Evolutionary conservation across 2,797 vertebrate genomes (phyloP), one percentile per base, ranked within the genome.

Genomic region (Oreonectes daqikongensis): DNA sequence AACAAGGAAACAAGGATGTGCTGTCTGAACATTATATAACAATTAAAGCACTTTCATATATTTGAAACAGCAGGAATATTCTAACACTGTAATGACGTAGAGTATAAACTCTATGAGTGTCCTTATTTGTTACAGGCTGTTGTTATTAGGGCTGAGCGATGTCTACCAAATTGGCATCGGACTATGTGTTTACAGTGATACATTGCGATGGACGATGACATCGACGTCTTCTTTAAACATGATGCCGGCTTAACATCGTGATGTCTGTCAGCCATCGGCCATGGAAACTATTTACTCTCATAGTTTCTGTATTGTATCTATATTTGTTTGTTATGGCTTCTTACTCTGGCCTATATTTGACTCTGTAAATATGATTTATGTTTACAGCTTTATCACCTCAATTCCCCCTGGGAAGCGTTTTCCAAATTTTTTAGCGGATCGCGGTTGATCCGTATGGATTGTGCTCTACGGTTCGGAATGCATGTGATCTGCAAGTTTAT

Each of bases 1-100:
- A 24, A 38, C 17, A 50, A 26, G n/a, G 18, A 42, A 72, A 61
- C 14, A 72, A 24, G 55, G 55, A 72, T 46, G 26, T 46, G 55
- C 28, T 60, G 7, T 64, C 40, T 81, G 17, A 59, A 68, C 60
- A 73, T 32, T 79, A 55, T 14, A 14, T 26, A 55, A 57, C 53
- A 26, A 12, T 55, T 10, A 14, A 57, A 57, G 53, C 24, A 28
- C 20, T 72, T 46, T 42, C 22, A 28, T 14, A 12, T 24, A n/a
- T 53, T 44, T 30, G 35, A n/a, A 32, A 46, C 26, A 17, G 18
- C 44, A 26, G 18, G 9, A n/a, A 67, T 48, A 48, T 12, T 48
- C 40, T 9, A 57, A 2, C 53, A 15, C 4, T 57, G 22, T 24
- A 24, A 14, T 53, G 20, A 53, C 14, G 15, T 14, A 32, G 6